Conservation (phyloP, 2,113 vertebrate genomes). For the Limnothrissa miodon region DNA sequence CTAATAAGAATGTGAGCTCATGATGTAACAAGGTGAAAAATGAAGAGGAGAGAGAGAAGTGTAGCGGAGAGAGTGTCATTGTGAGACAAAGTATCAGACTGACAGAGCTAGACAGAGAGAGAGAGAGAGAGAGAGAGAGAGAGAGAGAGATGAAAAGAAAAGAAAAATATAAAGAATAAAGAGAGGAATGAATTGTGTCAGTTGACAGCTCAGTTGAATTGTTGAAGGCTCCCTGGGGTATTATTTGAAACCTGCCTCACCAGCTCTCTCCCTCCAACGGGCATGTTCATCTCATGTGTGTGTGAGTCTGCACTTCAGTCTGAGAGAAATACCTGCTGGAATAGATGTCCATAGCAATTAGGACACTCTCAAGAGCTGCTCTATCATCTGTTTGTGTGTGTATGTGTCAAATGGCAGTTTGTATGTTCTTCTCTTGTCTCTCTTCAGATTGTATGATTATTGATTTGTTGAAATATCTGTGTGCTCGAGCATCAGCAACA, state of each 20-base stretch:
- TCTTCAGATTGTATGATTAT: not conserved
- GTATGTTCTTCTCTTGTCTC: not conserved
- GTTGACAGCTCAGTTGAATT: not conserved
- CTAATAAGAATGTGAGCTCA: slow-evolving; percentile 11
- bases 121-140: not conserved
- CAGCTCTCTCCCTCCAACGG: not conserved
- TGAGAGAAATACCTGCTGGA: not conserved
- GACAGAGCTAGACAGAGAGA: not conserved
- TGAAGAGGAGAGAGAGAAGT: not conserved
- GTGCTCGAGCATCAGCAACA: not conserved
- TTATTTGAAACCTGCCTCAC: not conserved
- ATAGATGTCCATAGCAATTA: not conserved
- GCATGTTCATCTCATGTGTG: not conserved
- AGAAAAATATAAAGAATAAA: not conserved
- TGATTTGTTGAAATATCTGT: too few relatives aligned
- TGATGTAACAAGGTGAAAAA: slow-evolving; percentile 1
- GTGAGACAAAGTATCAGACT: not conserved
- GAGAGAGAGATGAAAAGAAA: not conserved
- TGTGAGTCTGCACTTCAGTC: not conserved
- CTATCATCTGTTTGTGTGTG: slow-evolving; percentile 21
- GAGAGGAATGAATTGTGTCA: not conserved
- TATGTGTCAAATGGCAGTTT: slow-evolving; percentile 11
- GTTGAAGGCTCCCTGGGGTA: not conserved
- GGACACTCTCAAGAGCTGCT: not conserved
- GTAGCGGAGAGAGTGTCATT: not conserved